Conservation (phyloP, 1,140 invertebrate genomes). For the Cotesia glomerata region DNA sequence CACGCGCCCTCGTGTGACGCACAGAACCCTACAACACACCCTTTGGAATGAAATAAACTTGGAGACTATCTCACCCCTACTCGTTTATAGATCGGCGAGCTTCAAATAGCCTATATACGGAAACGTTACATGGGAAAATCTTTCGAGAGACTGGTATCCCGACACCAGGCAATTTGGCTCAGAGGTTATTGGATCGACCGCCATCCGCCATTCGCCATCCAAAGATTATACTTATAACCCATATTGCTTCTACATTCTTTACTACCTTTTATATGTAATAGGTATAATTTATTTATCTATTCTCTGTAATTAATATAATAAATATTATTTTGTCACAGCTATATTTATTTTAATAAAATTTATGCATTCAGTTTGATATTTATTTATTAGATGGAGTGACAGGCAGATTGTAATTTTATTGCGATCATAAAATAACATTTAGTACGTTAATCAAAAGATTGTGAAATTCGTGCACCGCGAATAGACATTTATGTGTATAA, state of each 20-base stretch:
- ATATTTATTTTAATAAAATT: not conserved
- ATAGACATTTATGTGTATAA: not conserved
- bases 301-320: not conserved
- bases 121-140: conserved; percentile 47
- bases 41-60: conserved; percentile 10
- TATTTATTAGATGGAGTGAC: not conserved
- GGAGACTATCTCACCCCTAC: not conserved
- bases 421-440: not conserved
- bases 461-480: not conserved
- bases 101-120: conserved; percentile 53
- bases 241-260: not conserved
- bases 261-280: not conserved
- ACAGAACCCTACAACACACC: conserved; percentile 12
- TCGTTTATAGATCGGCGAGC: conserved; percentile 35
- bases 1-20: conserved; percentile 28
- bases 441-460: not conserved
- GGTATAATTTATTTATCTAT: not conserved
- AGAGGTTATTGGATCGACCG: conserved; percentile 41
- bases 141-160: conserved; percentile 30
- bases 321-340: too few species aligned
- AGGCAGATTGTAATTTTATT: not conserved
- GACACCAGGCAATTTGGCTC: conserved; percentile 38
- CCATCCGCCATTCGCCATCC: not conserved
- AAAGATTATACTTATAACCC: conserved; percentile 5
- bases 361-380: not conserved